phyloP scores from a whole-genome alignment of 2,888 invertebrate species.

The Euspilapteryx auroguttella region DNA sequence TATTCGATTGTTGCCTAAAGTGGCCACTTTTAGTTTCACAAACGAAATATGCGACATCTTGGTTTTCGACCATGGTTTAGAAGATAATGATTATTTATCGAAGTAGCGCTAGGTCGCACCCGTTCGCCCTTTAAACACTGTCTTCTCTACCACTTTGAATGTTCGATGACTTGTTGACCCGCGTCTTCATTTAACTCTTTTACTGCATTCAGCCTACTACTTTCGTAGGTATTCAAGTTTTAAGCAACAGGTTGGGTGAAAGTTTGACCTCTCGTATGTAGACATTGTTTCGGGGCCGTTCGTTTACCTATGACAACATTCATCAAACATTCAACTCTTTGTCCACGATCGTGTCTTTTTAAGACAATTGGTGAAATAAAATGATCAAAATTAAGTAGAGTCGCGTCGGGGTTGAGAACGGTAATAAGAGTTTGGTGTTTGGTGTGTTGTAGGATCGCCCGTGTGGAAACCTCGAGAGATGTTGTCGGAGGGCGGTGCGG shows the following conservation, averaged over 20 bases:
- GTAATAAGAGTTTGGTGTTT: conserved; percentile 57
- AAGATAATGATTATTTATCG: too few relatives aligned
- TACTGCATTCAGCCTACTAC: conserved; percentile 1
- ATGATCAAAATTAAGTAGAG: too few relatives aligned
- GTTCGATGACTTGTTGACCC: conserved; percentile 55
- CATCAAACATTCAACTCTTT: conserved; percentile 65
- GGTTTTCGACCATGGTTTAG: too few relatives aligned
- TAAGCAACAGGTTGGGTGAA: conserved; percentile 4
- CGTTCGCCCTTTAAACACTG: neutral
- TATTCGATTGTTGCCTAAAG: too few relatives aligned
- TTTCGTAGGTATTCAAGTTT: neutral
- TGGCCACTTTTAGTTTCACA: too few relatives aligned
- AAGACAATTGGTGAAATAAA: conserved; percentile 2
- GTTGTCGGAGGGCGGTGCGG: conserved; percentile 58
- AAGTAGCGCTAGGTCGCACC: too few relatives aligned
- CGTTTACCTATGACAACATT: conserved; percentile 37
- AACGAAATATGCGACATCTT: too few relatives aligned
- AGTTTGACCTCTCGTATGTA: too few relatives aligned
- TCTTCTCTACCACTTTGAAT: conserved; percentile 25
- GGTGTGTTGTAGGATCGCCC: conserved; percentile 89
- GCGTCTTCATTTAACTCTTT: conserved; percentile 6
- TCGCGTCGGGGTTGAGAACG: conserved; percentile 3
- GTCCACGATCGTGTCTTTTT: neutral
- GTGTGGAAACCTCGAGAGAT: conserved; percentile 97
- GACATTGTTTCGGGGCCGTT: too few relatives aligned